Evolutionary conservation across 2,113 vertebrate genomes (phyloP), one percentile per base, ranked within the genome.

Genomic region (Pterocles burchelli): DNA sequence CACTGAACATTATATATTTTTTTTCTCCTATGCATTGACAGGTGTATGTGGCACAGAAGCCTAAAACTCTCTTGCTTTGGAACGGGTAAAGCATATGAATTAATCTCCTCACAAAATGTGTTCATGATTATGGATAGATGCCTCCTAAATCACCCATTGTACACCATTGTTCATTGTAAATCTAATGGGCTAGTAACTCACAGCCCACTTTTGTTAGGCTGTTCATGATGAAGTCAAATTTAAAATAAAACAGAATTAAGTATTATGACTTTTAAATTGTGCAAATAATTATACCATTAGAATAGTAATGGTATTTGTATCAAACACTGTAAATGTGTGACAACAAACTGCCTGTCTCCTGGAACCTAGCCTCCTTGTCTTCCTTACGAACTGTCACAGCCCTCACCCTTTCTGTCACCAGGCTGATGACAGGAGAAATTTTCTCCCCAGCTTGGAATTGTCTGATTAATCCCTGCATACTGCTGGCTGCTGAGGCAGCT

Each of bases 211-310:
- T 70, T 55, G 16, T 66, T 73, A 87, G 8, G 13, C 38, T 54
- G 17, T 33, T 82, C 36, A 66, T 38, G 25, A 43, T 33, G 7
- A 90, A 86, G 67, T 81, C 9, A 5, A 29, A 80, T 93, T 74
- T 88, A 68, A 94, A 95, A 83, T 85, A 78, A 91, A 83, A 82
- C n/a, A 81, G 21, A 48, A 43, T 74, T 58, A 68, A 88, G 17
- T 51, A 54, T 41, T 71, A 25, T 68, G 26, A 55, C 76, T 90
- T 62, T 66, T 55, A 92, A 90, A 82, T 83, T 79, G 10, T 4
- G 3, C 13, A 2, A 88, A 86, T 90, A 95, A 88, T 88, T 36
- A 41, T 51, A 70, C 4, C 2, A 61, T 89, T 71, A 52, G 24
- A 75, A 61, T 68, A 86, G 79, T 85, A 92, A 92, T 65, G 26